Percentiles rank a stretch among this genome's conserved stretches.
These are phyloP conservation scores for Caenorhabditis sulstoni DNA, from an alignment of 2,888 invertebrate species.

Conservation along the genomic window DNA sequence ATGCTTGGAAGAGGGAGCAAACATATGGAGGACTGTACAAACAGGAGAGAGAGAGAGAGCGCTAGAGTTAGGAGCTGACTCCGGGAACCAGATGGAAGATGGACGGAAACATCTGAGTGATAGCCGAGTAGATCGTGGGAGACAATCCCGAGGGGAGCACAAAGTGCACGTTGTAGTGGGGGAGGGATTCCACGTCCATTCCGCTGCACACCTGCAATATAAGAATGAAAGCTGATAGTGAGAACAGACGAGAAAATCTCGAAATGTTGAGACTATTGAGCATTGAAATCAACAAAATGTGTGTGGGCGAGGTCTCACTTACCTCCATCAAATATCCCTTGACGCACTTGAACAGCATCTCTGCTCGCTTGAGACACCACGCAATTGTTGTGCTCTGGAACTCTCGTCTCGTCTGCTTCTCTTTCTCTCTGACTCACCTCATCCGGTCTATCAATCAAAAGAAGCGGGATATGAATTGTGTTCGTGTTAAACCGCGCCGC, in stretches of 20 bases:
- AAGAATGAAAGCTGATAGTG: neutral
- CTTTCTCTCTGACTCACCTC: constrained; percentile 85
- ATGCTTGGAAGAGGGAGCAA: constrained; percentile 15
- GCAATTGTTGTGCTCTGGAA: constrained; percentile 88
- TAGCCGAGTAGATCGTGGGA: constrained; percentile 80
- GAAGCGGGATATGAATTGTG: constrained; percentile 92
- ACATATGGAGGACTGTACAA: constrained; percentile 29
- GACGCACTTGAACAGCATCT: constrained; percentile 97
- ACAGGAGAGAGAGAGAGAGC: constrained; percentile 1
- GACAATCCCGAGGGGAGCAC: constrained; percentile 90
- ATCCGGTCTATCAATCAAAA: constrained; percentile 93
- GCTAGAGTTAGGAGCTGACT: constrained; percentile 29
- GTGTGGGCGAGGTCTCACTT: neutral
- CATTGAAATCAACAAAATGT: neutral
- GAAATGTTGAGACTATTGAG: neutral
- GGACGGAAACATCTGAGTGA: constrained; percentile 91
- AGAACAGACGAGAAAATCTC: too few species aligned
- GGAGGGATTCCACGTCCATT: constrained; percentile 81
- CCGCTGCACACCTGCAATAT: constrained; percentile 64
- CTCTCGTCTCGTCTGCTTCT: neutral
- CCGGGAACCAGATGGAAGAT: constrained; percentile 85
- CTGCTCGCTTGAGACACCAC: constrained; percentile 96
- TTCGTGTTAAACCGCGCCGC: constrained; percentile 96
- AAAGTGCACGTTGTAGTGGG: constrained; percentile 88
- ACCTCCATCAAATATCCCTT: constrained; percentile 95